phyloP scores from a whole-genome alignment of 2,888 invertebrate genomes.

The Allacma fusca region DNA sequence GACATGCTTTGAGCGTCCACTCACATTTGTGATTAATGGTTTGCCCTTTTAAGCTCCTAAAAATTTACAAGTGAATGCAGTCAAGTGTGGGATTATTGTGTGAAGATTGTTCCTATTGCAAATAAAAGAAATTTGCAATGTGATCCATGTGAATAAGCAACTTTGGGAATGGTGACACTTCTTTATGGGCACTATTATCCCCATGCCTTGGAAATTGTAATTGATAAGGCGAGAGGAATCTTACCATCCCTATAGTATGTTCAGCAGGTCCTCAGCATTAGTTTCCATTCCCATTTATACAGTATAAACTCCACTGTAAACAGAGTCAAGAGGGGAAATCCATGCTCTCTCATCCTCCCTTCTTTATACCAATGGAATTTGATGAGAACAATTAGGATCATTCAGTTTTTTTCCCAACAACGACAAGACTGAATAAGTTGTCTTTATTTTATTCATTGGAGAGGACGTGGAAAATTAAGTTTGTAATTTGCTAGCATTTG shows the following conservation, averaged over 20 bases:
- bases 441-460: neutral
- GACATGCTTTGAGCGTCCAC: too few species aligned
- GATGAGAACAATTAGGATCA: neutral
- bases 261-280: neutral
- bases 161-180: constrained; percentile 8
- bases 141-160: neutral
- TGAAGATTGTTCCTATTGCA: constrained; percentile 16
- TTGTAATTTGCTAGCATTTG: too few species aligned
- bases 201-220: neutral
- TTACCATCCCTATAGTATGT: neutral
- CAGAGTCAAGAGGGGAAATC: too few species aligned
- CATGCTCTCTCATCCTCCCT: too few species aligned
- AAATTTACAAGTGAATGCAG: neutral
- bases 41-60: constrained; percentile 1
- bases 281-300: neutral
- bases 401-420: neutral
- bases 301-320: too few species aligned
- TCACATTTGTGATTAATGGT: neutral
- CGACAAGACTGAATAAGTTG: neutral
- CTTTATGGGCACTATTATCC: neutral
- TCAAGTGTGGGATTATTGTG: constrained; percentile 2
- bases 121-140: constrained; percentile 16
- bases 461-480: neutral
- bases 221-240: neutral
- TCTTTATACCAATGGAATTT: neutral